Evolutionary conservation across 2,797 vertebrate genomes (phyloP).

Genomic region (Trachops cirrhosus): DNA sequence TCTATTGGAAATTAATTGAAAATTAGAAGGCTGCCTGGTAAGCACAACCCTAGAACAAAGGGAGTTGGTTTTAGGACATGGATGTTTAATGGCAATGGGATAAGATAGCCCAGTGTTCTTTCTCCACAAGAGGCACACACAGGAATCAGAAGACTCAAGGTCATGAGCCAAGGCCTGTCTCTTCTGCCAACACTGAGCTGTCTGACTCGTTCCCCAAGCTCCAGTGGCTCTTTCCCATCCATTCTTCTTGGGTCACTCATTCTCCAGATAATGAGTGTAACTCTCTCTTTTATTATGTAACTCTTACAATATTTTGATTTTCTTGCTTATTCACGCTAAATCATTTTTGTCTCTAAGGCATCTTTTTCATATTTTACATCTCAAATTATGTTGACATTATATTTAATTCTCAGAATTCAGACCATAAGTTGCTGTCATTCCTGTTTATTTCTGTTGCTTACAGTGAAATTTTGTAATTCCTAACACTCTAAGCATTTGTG

Average conservation of each 20-base stretch:
- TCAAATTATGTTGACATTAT: background rate
- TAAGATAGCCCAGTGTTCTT: background rate
- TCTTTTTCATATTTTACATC: background rate
- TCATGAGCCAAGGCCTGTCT: fast-evolving
- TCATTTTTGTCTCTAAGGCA: background rate
- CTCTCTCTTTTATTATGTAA: background rate
- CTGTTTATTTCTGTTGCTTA: background rate
- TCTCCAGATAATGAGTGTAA: no score
- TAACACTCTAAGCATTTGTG: background rate
- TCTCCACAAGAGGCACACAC: background rate
- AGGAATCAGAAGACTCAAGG: background rate
- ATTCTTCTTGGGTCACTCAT: background rate
- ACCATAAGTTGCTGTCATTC: background rate
- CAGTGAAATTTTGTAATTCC: background rate
- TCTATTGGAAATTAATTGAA: background rate
- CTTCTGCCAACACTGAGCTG: no score
- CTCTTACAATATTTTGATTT: background rate
- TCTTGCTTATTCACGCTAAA: background rate
- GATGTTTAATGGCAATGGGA: background rate
- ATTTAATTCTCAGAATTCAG: background rate
- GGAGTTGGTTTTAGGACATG: background rate
- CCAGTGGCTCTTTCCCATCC: background rate
- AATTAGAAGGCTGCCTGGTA: background rate
- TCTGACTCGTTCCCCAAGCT: background rate
- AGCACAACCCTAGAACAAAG: background rate